Evolutionary conservation across 1,140 invertebrate genomes (phyloP).

Genomic region (Caenorhabditis tropicalis): DNA sequence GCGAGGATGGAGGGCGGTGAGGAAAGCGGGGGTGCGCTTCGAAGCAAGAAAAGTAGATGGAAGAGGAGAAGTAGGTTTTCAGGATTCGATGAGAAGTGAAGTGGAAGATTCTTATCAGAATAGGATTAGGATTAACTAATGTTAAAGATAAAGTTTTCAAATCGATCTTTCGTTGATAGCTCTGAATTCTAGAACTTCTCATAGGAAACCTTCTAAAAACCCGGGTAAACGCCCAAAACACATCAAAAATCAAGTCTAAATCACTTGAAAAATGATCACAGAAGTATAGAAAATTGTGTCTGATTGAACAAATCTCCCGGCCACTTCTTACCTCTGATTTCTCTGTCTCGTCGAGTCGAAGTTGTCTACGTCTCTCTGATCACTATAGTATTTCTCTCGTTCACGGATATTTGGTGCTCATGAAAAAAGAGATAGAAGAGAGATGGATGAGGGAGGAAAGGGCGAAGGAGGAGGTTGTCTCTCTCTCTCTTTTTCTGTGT

Average conservation of each 20-base stretch:
- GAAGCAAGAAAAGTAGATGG: neutral
- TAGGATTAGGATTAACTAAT: no score
- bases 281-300: neutral
- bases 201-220: no score
- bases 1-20: neutral
- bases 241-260: constrained; percentile 1
- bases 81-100: no score
- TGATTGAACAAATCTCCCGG: neutral
- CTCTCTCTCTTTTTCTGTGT: neutral
- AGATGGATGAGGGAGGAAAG: neutral
- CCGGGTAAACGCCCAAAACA: neutral
- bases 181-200: no score
- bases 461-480: neutral
- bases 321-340: neutral
- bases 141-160: no score
- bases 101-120: no score
- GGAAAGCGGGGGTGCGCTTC: neutral
- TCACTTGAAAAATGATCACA: neutral
- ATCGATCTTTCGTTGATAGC: no score
- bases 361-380: constrained; percentile 9
- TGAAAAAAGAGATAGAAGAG: neutral
- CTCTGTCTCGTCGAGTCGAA: neutral
- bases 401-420: neutral
- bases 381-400: neutral
- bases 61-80: neutral